Conservation (phyloP, 2,888 invertebrate species). For the Perithous albicinctus region DNA sequence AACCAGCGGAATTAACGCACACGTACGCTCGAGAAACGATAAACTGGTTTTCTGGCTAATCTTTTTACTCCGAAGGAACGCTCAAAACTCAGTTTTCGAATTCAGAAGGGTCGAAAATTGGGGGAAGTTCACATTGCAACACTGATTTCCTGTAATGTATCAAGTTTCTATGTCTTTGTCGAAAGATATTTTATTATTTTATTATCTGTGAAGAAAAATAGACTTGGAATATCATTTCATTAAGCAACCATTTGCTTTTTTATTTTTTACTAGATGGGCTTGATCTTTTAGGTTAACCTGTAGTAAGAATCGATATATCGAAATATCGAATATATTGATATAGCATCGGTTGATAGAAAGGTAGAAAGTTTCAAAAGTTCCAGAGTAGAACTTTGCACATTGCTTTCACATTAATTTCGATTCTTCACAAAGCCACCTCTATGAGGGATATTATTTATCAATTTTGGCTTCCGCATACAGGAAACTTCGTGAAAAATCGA, state of each 20-base stretch:
- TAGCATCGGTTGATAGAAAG: too few species aligned
- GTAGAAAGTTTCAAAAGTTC: too few species aligned
- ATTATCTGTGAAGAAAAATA: not conserved
- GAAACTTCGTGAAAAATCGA: too few species aligned
- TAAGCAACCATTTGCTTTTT: not conserved
- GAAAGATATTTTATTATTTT: not conserved
- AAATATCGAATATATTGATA: not conserved
- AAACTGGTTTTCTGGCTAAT: constrained; percentile 52
- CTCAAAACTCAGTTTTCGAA: constrained; percentile 38
- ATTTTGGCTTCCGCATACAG: too few species aligned
- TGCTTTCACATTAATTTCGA: too few species aligned
- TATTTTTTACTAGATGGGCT: not conserved
- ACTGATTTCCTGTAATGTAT: not conserved
- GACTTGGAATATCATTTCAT: not conserved
- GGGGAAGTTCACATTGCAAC: not conserved
- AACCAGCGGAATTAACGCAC: not conserved
- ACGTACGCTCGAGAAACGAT: constrained; percentile 48
- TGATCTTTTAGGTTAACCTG: not conserved
- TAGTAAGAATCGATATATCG: not conserved
- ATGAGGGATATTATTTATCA: too few species aligned
- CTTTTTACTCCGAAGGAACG: constrained; percentile 39
- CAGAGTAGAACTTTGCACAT: too few species aligned
- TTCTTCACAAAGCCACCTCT: too few species aligned
- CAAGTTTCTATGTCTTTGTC: not conserved
- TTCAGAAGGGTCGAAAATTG: not conserved